Percentiles rank a stretch among this genome's conserved stretches.
phyloP scores from a whole-genome alignment of 2,888 invertebrate genomes.

The Augiades crinisus region DNA sequence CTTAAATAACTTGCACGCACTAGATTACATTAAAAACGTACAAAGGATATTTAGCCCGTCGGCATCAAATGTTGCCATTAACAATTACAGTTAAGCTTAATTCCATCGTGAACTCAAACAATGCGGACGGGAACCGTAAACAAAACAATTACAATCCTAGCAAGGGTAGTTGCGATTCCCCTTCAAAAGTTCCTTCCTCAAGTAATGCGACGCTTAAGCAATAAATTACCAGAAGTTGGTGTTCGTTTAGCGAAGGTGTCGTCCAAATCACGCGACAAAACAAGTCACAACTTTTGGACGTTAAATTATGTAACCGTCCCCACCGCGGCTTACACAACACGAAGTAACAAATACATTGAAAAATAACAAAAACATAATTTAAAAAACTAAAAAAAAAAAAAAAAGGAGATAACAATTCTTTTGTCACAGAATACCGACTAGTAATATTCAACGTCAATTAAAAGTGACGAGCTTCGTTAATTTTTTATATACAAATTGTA shows the following conservation, averaged over 20 bases:
- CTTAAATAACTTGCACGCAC: conserved; percentile 20
- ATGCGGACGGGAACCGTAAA: conserved; percentile 53
- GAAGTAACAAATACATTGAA: no score
- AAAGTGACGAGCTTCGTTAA: no score
- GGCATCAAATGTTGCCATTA: conserved; percentile 47
- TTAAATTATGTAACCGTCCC: conserved; percentile 1
- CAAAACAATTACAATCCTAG: conserved; percentile 62
- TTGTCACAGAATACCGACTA: no score
- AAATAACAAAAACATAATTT: no score
- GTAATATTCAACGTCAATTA: no score
- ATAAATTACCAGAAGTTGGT: conserved; percentile 29
- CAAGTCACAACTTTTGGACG: conserved; percentile 12
- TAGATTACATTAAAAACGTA: conserved; percentile 23
- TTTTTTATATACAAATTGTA: no score
- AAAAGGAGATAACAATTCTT: no score
- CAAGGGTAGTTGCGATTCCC: conserved; percentile 53
- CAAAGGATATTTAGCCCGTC: conserved; percentile 38
- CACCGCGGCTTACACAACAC: no score
- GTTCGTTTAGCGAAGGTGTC: conserved; percentile 24
- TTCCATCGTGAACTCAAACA: conserved; percentile 51
- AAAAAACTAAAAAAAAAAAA: no score
- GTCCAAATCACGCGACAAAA: conserved; percentile 24
- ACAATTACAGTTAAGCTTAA: conserved; percentile 59
- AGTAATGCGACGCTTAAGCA: conserved; percentile 27
- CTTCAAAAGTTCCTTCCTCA: conserved; percentile 44